These are phyloP conservation scores for Arizona elegans DNA, from an alignment of 2,113 vertebrate genomes.

Conservation along the genomic window DNA sequence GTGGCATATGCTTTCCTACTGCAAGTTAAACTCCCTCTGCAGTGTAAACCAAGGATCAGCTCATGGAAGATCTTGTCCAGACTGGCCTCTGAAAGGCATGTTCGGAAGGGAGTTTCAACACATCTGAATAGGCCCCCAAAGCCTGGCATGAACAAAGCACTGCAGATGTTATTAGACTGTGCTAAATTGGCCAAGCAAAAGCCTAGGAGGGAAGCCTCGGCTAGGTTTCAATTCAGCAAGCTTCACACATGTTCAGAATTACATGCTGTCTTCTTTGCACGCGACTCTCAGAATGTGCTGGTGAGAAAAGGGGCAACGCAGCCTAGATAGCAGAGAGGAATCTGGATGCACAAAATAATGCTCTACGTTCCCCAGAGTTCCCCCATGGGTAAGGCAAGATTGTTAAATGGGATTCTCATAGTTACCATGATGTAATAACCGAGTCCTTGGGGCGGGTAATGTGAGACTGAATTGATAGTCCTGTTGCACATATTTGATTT, in stretches of 20 bases:
- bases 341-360: background rate
- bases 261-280: constrained; percentile 33
- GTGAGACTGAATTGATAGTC: background rate
- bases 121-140: constrained; percentile 16
- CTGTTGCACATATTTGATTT: background rate
- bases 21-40: background rate
- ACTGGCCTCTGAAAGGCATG: constrained; percentile 17
- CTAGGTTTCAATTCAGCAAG: constrained; percentile 17
- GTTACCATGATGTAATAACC: background rate
- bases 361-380: background rate
- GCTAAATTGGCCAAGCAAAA: constrained; percentile 29
- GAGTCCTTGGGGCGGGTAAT: background rate
- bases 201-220: constrained; percentile 31
- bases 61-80: constrained; percentile 14
- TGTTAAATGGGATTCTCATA: background rate
- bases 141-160: constrained; percentile 4
- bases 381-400: background rate
- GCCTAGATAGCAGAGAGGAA: background rate
- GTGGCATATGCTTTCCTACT: background rate
- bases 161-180: constrained; percentile 30
- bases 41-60: background rate
- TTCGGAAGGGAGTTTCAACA: constrained; percentile 16
- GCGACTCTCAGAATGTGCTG: constrained; percentile 2
- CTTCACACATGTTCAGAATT: constrained; percentile 33
- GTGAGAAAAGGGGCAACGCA: constrained; percentile 16